Evolutionary conservation across 2,888 invertebrate species (phyloP), one percentile per base, ranked within the genome.

Genomic region (Ochropacha duplaris): DNA sequence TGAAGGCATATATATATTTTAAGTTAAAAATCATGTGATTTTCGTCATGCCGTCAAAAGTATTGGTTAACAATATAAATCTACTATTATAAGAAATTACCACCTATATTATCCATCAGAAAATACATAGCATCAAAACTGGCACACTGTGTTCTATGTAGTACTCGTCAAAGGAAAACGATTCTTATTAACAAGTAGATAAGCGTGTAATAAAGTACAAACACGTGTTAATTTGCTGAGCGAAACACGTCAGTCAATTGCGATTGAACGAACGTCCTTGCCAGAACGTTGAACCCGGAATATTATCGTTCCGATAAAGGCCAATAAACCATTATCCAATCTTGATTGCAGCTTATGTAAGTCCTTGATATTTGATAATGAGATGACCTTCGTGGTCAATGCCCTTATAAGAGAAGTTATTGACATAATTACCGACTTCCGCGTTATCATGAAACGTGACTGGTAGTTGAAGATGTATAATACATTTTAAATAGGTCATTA

Each of bases 251-350:
- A 67, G 61, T 68, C 65, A 67, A 65, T 65, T 54, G 49, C 49
- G 54, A 62, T 62, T 67, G 66, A 80, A 79, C 78, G 76, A 76
- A 83, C 88, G 90, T 87, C 90, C 92, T 91, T 92, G 91, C 74
- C 68, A 75, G 87, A 69, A 55, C 86, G 76, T 81, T 84, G 81
- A 88, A 88, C 90, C 90, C 90, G 90, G 92, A 90, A 90, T 78
- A 81, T 66, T 76, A 81, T 72, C 71, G 69, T 66, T 58, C 59
- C 71, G 79, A 83, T 84, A 84, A 81, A 75, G 77, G 71, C 79
- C 74, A 80, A 74, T 79, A 78, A 81, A 79, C 84, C 82, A 77
- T 86, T 84, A 83, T 81, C 76, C 76, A 81, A 82, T 78, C 77
- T 74, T 75, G 74, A 77, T 75, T 64, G 67, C 65, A 72, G 74